Evolutionary conservation across 1,140 invertebrate species (phyloP).

Genomic region (Temnothorax longispinosus): DNA sequence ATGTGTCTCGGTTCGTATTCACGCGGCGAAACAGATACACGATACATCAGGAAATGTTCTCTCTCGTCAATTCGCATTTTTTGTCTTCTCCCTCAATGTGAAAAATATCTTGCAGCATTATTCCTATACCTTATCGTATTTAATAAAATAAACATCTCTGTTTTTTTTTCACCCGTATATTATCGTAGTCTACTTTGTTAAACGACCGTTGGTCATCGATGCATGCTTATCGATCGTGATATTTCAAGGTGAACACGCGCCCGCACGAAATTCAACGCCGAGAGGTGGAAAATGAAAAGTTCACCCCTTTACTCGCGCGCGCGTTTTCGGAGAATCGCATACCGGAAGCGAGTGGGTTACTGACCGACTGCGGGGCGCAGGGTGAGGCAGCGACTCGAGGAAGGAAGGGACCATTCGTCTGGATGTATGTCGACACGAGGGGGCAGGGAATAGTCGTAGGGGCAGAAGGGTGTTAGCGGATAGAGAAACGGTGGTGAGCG

Average conservation of each 20-base stretch:
- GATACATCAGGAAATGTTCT: neutral
- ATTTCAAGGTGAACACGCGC: slow-evolving; percentile 26
- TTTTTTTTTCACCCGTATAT: neutral
- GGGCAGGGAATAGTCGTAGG: slow-evolving; percentile 19
- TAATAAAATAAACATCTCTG: neutral
- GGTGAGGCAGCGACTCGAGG: neutral
- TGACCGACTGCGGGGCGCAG: slow-evolving; percentile 42
- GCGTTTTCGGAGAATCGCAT: neutral
- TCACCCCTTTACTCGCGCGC: neutral
- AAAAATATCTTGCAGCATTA: slow-evolving; percentile 8
- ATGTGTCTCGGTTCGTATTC: neutral
- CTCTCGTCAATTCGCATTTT: neutral
- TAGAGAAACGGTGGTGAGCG: slow-evolving; percentile 16
- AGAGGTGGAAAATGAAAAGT: slow-evolving; percentile 3
- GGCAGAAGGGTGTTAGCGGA: slow-evolving; percentile 9
- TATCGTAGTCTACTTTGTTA: neutral
- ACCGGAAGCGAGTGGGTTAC: slow-evolving; percentile 29
- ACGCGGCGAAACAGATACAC: slow-evolving; percentile 14
- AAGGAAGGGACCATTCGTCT: neutral
- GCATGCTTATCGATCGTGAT: neutral
- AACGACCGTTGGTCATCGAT: neutral
- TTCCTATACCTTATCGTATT: neutral
- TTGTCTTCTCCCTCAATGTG: neutral
- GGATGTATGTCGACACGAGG: neutral
- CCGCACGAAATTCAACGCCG: neutral